Conservation (phyloP, 2,888 invertebrate species). For the Ophion obscuratus region DNA sequence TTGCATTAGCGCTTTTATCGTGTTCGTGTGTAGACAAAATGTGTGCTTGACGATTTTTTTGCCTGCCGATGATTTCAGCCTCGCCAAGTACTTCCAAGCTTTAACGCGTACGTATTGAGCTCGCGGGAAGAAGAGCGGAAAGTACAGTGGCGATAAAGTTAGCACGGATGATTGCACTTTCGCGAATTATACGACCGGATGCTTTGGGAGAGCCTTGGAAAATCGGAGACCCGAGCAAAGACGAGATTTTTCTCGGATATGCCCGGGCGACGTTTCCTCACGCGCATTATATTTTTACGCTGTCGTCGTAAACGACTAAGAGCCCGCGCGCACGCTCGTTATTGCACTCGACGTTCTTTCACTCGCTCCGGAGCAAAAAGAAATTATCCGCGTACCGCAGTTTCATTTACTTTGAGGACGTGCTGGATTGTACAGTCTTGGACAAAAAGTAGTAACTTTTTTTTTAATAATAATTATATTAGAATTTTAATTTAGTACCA, state of each 20-base stretch:
- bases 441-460: neutral
- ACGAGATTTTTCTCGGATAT: neutral
- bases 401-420: slow-evolving; percentile 44
- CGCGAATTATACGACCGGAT: slow-evolving; percentile 66
- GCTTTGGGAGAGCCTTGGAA: slow-evolving; percentile 45
- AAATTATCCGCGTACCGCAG: slow-evolving; percentile 41
- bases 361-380: slow-evolving; percentile 20
- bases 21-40: neutral
- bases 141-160: slow-evolving; percentile 9
- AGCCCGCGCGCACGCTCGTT: neutral
- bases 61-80: neutral
- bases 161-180: slow-evolving; percentile 29
- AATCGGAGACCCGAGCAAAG: slow-evolving; percentile 22
- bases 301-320: slow-evolving; percentile 37
- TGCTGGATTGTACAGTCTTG: slow-evolving; percentile 17
- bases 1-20: slow-evolving; percentile 36
- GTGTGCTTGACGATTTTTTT: neutral
- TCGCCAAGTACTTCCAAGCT: neutral
- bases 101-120: neutral
- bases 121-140: neutral
- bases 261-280: neutral
- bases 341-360: slow-evolving; percentile 25
- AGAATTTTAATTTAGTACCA: too few relatives aligned
- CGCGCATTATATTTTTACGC: neutral
- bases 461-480: too few relatives aligned